phyloP scores from a whole-genome alignment of 2,888 invertebrate species.

The Mongoloraphidia duomilia region DNA sequence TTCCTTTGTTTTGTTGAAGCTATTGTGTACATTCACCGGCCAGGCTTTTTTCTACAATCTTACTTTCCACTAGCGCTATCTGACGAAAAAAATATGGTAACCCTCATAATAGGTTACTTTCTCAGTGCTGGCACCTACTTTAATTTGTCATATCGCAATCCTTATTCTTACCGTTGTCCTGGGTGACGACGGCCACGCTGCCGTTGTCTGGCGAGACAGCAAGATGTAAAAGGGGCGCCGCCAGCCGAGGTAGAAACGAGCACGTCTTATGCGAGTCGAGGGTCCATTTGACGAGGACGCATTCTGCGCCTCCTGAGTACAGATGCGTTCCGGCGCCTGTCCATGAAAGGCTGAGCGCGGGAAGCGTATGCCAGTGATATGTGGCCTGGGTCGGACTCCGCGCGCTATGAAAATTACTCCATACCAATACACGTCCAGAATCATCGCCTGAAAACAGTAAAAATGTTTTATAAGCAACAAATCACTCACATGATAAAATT shows the following conservation, averaged over 20 bases:
- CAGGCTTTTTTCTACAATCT: too few species aligned
- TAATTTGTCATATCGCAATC: too few species aligned
- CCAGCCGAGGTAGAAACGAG: constrained; percentile 53
- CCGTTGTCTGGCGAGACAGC: constrained; percentile 44
- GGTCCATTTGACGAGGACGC: constrained; percentile 65
- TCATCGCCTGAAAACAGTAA: constrained; percentile 27
- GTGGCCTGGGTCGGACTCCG: constrained; percentile 27
- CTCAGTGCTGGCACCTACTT: too few species aligned
- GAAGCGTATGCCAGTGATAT: constrained; percentile 66
- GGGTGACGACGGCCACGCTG: constrained; percentile 47
- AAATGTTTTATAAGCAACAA: too few species aligned
- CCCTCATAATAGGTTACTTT: too few species aligned
- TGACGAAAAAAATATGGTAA: too few species aligned
- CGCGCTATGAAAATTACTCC: constrained; percentile 34
- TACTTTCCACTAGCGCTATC: too few species aligned
- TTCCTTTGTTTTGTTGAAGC: too few species aligned
- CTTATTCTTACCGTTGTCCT: constrained; percentile 44
- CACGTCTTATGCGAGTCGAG: constrained; percentile 33
- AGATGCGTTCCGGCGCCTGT: constrained; percentile 48
- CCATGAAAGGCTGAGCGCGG: constrained; percentile 50
- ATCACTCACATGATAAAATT: too few species aligned
- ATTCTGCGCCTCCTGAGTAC: constrained; percentile 64
- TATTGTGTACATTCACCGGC: too few species aligned
- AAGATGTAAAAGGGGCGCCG: constrained; percentile 49
- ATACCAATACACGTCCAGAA: constrained; percentile 47